These are phyloP conservation scores for Drosophila grimshawi DNA, from an alignment of 1,140 invertebrate species.

Conservation along the genomic window DNA sequence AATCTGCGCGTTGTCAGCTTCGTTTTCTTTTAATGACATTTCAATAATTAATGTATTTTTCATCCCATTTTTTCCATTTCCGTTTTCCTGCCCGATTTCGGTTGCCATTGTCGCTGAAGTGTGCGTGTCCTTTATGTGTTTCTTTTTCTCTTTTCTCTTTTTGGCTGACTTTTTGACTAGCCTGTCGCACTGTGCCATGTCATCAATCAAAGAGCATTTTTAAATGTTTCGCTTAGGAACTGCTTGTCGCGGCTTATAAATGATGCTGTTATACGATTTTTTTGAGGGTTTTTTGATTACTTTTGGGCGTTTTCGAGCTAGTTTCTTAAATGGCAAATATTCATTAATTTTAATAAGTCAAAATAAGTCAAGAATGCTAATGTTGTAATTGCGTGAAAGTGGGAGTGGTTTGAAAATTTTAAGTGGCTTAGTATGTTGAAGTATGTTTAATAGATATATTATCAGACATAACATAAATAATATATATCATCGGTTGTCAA, in stretches of 20 bases:
- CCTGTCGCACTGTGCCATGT: slow-evolving; percentile 49
- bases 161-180: slow-evolving; percentile 68
- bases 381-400: slow-evolving; percentile 35
- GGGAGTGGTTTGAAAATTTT: not conserved
- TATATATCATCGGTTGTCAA: too few relatives aligned
- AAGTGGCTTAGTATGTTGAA: not conserved
- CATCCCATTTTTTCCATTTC: slow-evolving; percentile 53
- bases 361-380: slow-evolving; percentile 44
- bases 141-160: slow-evolving; percentile 11
- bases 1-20: slow-evolving; percentile 70
- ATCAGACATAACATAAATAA: not conserved
- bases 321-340: slow-evolving; percentile 52
- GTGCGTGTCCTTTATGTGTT: slow-evolving; percentile 67
- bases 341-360: slow-evolving; percentile 67
- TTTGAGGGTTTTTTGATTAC: slow-evolving; percentile 55
- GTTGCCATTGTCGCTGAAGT: slow-evolving; percentile 37
- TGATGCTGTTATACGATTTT: slow-evolving; percentile 55
- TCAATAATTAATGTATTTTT: slow-evolving; percentile 81
- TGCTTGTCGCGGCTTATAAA: slow-evolving; percentile 80
- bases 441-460: not conserved
- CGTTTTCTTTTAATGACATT: slow-evolving; percentile 79
- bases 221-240: slow-evolving; percentile 69
- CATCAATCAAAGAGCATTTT: slow-evolving; percentile 76
- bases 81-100: slow-evolving; percentile 47
- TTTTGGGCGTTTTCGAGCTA: slow-evolving; percentile 47